phyloP scores from a whole-genome alignment of 2,113 vertebrate genomes.

The Poicephalus meyeri region DNA sequence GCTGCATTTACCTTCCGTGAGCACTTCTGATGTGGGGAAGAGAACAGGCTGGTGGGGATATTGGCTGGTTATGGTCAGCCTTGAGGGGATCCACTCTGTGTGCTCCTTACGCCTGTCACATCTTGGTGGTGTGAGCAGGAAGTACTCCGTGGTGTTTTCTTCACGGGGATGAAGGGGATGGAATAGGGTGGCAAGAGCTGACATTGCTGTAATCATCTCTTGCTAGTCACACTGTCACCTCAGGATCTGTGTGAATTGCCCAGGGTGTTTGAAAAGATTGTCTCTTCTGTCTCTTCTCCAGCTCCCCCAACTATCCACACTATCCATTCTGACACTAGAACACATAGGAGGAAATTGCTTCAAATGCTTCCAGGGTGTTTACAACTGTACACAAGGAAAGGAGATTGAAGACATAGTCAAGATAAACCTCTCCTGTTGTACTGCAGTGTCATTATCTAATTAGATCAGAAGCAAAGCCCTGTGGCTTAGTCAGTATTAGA shows the following conservation, averaged over 20 bases:
- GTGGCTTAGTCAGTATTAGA: slow-evolving; percentile 63
- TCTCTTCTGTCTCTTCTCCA: not conserved
- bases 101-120: not conserved
- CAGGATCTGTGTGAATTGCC: not conserved
- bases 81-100: fast-evolving
- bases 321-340: not conserved
- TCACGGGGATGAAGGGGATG: not conserved
- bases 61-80: not conserved
- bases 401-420: slow-evolving; percentile 11
- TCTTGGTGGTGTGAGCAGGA: not conserved
- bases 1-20: not conserved
- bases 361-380: slow-evolving; percentile 6
- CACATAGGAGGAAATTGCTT: not conserved
- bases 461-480: slow-evolving; percentile 60
- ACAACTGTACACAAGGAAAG: slow-evolving; percentile 32
- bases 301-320: not conserved
- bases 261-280: not conserved
- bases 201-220: fast-evolving
- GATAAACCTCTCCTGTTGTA: slow-evolving; percentile 65
- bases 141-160: fast-evolving
- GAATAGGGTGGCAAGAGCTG: not conserved
- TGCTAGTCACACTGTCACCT: not conserved
- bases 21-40: not conserved
- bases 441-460: slow-evolving; percentile 56
- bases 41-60: not conserved